Base-by-base conservation (phyloP, 2,888 invertebrate species). In the Pterostichus madidus region DNA sequence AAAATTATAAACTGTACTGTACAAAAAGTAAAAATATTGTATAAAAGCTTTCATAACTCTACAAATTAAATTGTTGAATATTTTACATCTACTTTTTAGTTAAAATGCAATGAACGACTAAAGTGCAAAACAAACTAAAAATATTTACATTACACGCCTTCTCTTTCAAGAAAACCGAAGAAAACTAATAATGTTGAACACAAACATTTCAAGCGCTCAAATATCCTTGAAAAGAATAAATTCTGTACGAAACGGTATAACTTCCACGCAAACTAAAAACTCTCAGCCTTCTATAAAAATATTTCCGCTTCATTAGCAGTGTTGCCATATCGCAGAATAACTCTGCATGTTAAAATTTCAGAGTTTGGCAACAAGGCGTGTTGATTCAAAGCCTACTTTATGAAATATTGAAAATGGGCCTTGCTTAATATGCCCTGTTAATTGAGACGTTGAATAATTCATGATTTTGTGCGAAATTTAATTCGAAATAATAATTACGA, bases 391-490 rank as follows among this genome's bases (percentile, higher is more conserved):
- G 56, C 56, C 44, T 71, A 76, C 76, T 35, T 75, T 75, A 53
- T 73, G 24, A 31, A 75, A 49, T 75, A 53, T 76, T 76, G 53
- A 76, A 76, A 76, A 76, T 56, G 53, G 56, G 11, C 15, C 68
- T 39, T 71, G 44, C 11, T 76, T 56, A 75, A 75, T 75, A 52
- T 76, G 35, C 76, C 13, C 46, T 35, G 49, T 56, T 76, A 56
- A 76, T 76, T 76, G 76, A 56, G 39, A 6, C 24, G 39, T 56
- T 76, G 76, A 76, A 76, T 76, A 35, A 76, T 76, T 76, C 56
- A 76, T 32, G 2, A 31, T n/a, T n/a, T 11, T 17, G 10, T 32
- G 39, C 17, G 17, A 71, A 64, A 71, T 71, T 64, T 64, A 35
- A 64, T 71, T 71, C 44, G 17, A 71, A 71, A 71, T 71, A 44